Base-by-base conservation (phyloP, 2,888 invertebrate genomes). In the Osmoderma eremita region DNA sequence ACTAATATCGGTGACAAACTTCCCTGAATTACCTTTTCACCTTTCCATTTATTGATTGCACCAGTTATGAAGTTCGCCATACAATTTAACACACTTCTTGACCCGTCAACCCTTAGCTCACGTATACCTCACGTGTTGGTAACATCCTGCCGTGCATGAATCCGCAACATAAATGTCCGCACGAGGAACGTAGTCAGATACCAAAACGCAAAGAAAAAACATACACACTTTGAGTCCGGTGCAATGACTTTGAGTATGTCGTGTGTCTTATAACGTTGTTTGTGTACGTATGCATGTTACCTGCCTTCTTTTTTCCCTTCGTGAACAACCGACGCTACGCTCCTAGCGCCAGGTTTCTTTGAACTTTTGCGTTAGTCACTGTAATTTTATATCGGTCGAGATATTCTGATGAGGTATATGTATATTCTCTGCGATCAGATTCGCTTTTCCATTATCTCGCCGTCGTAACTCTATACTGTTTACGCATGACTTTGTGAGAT, bases 331-430 rank as follows among this genome's bases (percentile, higher is more conserved):
- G 50, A 13, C 56, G 56, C 42, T 56, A 56, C 41, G 56, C 41
- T 56, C 50, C 56, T 56, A 56, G 56, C 56, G 56, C 56, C 56
- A 56, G 41, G 39, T 56, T 56, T 56, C 56, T 56, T 56, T 56
- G 42, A 56, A 56, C 56, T 56, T 51, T 54, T 56, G 20, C 20
- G 41, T 56, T 56, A 56, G 41, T 56, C 56, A 56, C 39, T 41
- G 56, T 56, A 56, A 56, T 56, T 56, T 56, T 41, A 56, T 39
- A 56, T 56, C 42, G 42, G 41, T 56, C 56, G 15, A 22, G 56
- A 56, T 41, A 22, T 41, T 56, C 56, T 41, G 41, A 41, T 56
- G 56, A 41, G 20, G 42, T n/a, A n/a, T n/a, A n/a, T n/a, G n/a
- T 56, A 13, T 13, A 56, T 20, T 41, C 22, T 41, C 20, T 56